Evolutionary conservation across 2,888 invertebrate species (phyloP).

Genomic region (Apamea monoglypha): DNA sequence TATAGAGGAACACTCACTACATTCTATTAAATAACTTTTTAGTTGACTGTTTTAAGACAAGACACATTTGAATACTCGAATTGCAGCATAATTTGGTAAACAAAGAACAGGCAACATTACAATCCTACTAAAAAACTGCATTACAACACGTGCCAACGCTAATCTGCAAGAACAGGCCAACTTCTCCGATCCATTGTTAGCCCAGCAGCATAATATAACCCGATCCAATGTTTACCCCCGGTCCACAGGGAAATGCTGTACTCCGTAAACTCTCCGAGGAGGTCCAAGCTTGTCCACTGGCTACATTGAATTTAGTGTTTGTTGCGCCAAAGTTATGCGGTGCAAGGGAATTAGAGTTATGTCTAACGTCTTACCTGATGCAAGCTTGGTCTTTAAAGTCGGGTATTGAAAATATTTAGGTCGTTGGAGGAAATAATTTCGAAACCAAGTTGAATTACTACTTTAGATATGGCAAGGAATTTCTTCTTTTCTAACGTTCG

Average conservation of each 20-base stretch:
- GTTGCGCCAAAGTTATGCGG: conserved; percentile 58
- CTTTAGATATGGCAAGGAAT: neutral
- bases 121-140: neutral
- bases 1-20: no score
- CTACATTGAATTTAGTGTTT: conserved; percentile 67
- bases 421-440: neutral
- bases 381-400: conserved; percentile 3
- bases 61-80: neutral
- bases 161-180: conserved; percentile 35
- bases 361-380: conserved; percentile 15
- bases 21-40: neutral
- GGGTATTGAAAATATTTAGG: neutral
- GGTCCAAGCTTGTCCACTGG: conserved; percentile 50
- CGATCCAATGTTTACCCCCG: conserved; percentile 48
- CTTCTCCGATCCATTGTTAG: conserved; percentile 30
- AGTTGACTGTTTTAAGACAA: neutral
- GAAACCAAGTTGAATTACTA: neutral
- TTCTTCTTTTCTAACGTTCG: neutral
- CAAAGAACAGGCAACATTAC: neutral
- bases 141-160: conserved; percentile 8
- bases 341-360: conserved; percentile 38
- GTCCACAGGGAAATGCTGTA: conserved; percentile 50
- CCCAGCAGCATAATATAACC: conserved; percentile 42
- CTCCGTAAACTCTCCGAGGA: conserved; percentile 46
- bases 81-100: neutral